Percentiles rank a stretch among this genome's conserved stretches.
These are phyloP conservation scores for Drosophila dives DNA, from an alignment of 2,888 invertebrate genomes.

Conservation along the genomic window DNA sequence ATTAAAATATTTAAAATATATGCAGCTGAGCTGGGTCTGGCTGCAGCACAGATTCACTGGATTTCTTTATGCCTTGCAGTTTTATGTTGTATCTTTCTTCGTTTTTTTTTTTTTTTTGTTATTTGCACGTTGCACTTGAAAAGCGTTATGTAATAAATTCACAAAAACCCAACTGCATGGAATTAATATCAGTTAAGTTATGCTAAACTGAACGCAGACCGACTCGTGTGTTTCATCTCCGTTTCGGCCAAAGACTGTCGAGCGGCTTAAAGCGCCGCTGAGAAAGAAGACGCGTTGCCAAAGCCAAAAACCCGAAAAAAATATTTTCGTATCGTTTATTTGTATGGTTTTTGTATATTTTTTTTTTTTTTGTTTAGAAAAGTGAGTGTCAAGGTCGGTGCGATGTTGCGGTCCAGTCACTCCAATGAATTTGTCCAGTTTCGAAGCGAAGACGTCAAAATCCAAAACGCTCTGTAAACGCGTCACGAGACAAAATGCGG, in stretches of 20 bases:
- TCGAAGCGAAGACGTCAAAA: slow-evolving; percentile 18
- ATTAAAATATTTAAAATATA: slow-evolving; percentile 54
- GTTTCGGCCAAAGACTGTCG: slow-evolving; percentile 83
- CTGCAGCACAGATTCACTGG: slow-evolving; percentile 50
- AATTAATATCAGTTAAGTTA: slow-evolving; percentile 15
- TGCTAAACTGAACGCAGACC: slow-evolving; percentile 36
- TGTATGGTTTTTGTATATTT: slow-evolving; percentile 25
- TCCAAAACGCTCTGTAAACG: slow-evolving; percentile 36
- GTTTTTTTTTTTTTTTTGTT: slow-evolving; percentile 17
- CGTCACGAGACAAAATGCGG: slow-evolving; percentile 70
- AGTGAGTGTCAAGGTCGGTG: slow-evolving; percentile 84
- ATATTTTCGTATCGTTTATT: slow-evolving; percentile 35
- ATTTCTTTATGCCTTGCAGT: slow-evolving; percentile 23
- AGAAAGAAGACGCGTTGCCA: slow-evolving; percentile 82
- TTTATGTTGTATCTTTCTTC: slow-evolving; percentile 3
- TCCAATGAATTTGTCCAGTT: slow-evolving; percentile 43
- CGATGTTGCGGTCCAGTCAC: slow-evolving; percentile 42
- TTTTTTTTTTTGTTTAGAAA: slow-evolving; percentile 62
- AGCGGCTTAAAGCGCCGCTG: slow-evolving; percentile 71
- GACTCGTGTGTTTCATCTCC: slow-evolving; percentile 81
- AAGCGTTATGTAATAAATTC: slow-evolving; percentile 53
- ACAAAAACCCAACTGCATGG: slow-evolving; percentile 22
- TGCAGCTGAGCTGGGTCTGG: slow-evolving; percentile 49
- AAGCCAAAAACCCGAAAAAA: slow-evolving; percentile 49
- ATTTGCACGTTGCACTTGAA: slow-evolving; percentile 63